Evolutionary conservation across 2,888 invertebrate species (phyloP).

Genomic region (Byasa hedistus): DNA sequence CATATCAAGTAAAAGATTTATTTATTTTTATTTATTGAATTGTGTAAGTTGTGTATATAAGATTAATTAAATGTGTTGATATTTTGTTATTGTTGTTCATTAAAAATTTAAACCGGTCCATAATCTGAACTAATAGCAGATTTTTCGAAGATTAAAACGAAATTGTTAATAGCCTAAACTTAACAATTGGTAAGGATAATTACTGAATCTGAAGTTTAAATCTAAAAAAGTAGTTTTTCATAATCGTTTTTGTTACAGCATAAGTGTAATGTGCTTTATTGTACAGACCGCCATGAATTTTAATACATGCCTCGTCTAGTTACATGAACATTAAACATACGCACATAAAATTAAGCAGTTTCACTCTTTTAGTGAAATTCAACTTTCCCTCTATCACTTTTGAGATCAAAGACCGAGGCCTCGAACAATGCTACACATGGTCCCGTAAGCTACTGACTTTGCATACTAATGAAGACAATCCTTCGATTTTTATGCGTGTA

Average conservation of each 20-base stretch:
- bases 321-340: conserved; percentile 22
- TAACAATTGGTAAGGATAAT: not conserved
- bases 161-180: not conserved
- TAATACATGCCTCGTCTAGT: conserved; percentile 4
- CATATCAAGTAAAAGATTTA: conserved; percentile 16
- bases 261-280: too few relatives aligned
- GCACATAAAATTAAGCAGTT: conserved; percentile 32
- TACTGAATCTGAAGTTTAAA: not conserved
- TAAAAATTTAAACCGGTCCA: not conserved
- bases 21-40: conserved; percentile 27
- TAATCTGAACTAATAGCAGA: too few relatives aligned
- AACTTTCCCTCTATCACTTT: conserved; percentile 65
- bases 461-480: conserved; percentile 59
- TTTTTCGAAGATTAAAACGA: not conserved
- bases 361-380: conserved; percentile 55
- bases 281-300: conserved; percentile 4
- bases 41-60: conserved; percentile 10
- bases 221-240: not conserved
- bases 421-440: conserved; percentile 56
- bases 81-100: not conserved
- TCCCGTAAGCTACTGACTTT: conserved; percentile 44
- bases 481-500: conserved; percentile 37
- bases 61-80: not conserved
- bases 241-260: not conserved
- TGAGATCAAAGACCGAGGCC: conserved; percentile 56